Conservation (phyloP, 2,888 invertebrate genomes). For the Drosophila emarginata region DNA sequence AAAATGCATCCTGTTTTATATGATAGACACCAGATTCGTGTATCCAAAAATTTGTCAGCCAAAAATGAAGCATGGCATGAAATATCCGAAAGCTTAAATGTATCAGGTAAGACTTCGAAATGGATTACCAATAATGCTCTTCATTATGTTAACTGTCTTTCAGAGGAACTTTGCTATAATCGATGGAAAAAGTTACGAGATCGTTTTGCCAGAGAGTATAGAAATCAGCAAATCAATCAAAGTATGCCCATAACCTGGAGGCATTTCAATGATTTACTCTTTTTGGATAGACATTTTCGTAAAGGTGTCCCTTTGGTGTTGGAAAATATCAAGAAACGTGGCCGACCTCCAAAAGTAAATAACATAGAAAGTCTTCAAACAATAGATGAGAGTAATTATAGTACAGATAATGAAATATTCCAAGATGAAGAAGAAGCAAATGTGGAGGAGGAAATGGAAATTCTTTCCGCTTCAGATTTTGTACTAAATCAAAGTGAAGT, state of each 20-base stretch:
- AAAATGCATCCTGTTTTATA: slow-evolving; percentile 76
- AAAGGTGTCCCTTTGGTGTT: slow-evolving; percentile 69
- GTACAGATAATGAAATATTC: slow-evolving; percentile 58
- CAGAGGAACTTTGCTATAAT: slow-evolving; percentile 75
- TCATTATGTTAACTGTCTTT: background rate
- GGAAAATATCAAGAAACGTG: slow-evolving; percentile 65
- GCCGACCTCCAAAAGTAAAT: slow-evolving; percentile 55
- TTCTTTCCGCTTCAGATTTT: slow-evolving; percentile 57
- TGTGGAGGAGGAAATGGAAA: slow-evolving; percentile 53
- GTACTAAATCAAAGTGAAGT: slow-evolving; percentile 40
- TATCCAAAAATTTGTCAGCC: slow-evolving; percentile 76
- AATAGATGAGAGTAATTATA: slow-evolving; percentile 62
- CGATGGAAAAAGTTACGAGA: slow-evolving; percentile 79
- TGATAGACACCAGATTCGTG: slow-evolving; percentile 73
- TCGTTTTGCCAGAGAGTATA: slow-evolving; percentile 78
- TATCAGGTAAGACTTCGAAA: slow-evolving; percentile 60
- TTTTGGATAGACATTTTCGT: slow-evolving; percentile 71
- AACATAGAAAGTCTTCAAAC: slow-evolving; percentile 18
- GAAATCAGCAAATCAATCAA: slow-evolving; percentile 65
- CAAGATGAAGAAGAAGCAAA: slow-evolving; percentile 50
- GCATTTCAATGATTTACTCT: slow-evolving; percentile 71
- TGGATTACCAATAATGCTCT: accelerated
- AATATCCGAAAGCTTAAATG: slow-evolving; percentile 67
- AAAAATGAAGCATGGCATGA: slow-evolving; percentile 77
- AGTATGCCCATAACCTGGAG: slow-evolving; percentile 69